phyloP scores from a whole-genome alignment of 2,888 invertebrate genomes.

The Augochlorella aurata region DNA sequence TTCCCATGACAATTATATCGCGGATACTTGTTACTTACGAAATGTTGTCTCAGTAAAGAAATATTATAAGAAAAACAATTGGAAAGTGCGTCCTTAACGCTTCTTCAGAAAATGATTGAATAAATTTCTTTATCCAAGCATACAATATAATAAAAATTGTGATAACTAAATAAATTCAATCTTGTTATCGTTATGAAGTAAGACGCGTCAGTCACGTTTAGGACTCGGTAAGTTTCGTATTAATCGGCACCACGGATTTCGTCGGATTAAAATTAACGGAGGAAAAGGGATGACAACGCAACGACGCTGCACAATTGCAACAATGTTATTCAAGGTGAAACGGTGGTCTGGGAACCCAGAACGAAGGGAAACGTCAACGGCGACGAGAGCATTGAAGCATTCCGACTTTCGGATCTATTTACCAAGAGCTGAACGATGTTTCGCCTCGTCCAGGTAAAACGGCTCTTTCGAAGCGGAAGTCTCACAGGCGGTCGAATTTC shows the following conservation, averaged over 20 bases:
- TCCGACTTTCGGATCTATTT: slow-evolving; percentile 37
- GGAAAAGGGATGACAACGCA: background rate
- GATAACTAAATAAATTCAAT: no score
- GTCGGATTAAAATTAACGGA: background rate
- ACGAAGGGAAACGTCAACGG: slow-evolving; percentile 7
- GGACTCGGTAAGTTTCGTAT: background rate
- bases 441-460: slow-evolving; percentile 61
- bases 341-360: background rate
- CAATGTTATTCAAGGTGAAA: background rate
- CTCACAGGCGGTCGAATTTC: slow-evolving; percentile 34
- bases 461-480: slow-evolving; percentile 49
- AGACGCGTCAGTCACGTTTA: no score
- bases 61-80: no score
- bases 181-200: no score
- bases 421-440: slow-evolving; percentile 59
- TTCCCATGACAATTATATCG: no score
- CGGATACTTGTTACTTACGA: no score
- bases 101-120: no score
- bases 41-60: no score
- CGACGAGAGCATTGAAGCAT: background rate
- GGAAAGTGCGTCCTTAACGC: no score
- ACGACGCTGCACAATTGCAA: background rate
- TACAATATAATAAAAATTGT: no score
- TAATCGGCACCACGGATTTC: background rate
- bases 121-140: no score